A percentile compares a stretch with the other conserved stretches of the same genome.
Evolutionary conservation across 2,797 vertebrate genomes (phyloP).

Genomic region (Megaceryle alcyon): DNA sequence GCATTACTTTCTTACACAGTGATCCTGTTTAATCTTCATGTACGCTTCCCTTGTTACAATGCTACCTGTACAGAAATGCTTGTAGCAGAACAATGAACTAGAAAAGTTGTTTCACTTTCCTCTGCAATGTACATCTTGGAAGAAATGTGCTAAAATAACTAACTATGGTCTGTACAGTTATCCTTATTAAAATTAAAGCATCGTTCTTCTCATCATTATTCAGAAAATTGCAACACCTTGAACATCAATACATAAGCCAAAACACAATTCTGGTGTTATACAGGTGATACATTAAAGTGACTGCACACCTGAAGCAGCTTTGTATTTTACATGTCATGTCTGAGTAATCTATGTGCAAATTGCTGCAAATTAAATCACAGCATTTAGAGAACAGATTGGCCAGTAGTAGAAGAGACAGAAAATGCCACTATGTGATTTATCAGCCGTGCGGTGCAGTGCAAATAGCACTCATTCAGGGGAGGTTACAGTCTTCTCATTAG

Average conservation of each 20-base stretch:
- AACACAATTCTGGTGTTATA: neutral
- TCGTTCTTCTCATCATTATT: neutral
- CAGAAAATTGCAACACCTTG: neutral
- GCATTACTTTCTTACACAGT: neutral
- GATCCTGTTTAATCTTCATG: neutral
- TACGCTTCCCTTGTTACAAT: neutral
- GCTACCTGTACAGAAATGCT: neutral
- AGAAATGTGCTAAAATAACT: neutral
- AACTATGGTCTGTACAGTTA: neutral
- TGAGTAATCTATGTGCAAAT: neutral
- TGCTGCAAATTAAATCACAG: constrained; percentile 5
- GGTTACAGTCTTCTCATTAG: constrained; percentile 30
- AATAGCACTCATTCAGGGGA: neutral
- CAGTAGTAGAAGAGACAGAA: neutral
- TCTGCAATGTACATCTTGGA: neutral
- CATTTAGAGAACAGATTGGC: neutral
- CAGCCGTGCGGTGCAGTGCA: constrained; percentile 45
- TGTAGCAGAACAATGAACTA: neutral
- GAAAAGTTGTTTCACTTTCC: neutral
- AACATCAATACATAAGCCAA: neutral
- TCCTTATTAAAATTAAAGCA: neutral
- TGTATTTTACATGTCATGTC: neutral
- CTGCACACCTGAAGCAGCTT: neutral
- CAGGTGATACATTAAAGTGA: neutral
- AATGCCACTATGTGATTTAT: constrained; percentile 3